Conservation (phyloP, 2,888 invertebrate genomes). For the Leistus spinibarbis region DNA sequence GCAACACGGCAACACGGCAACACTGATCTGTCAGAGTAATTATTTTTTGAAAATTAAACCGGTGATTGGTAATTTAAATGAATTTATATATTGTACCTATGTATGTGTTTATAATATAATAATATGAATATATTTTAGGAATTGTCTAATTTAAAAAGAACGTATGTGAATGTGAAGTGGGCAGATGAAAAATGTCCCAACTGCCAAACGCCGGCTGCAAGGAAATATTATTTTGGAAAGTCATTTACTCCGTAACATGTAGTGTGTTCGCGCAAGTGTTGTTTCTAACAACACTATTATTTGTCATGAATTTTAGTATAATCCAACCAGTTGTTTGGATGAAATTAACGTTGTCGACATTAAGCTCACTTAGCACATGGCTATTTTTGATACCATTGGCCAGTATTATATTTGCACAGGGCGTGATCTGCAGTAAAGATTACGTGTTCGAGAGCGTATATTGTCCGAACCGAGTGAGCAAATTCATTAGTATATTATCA, state of each 20-base stretch:
- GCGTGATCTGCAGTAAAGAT: constrained; percentile 73
- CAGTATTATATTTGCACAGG: constrained; percentile 70
- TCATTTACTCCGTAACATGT: constrained; percentile 58
- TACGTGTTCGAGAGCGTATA: constrained; percentile 68
- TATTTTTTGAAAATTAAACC: too few relatives aligned
- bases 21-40: too few relatives aligned
- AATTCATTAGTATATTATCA: constrained; percentile 67
- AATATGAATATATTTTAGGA: too few relatives aligned
- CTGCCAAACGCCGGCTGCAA: constrained; percentile 59
- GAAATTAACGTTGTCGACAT: constrained; percentile 62
- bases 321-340: constrained; percentile 72
- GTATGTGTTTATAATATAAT: too few relatives aligned
- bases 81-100: too few relatives aligned
- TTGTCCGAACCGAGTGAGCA: constrained; percentile 70
- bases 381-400: constrained; percentile 69
- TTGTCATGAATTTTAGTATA: constrained; percentile 66
- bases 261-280: constrained; percentile 54
- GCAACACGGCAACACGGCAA: too few relatives aligned
- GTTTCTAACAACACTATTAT: constrained; percentile 50
- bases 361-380: constrained; percentile 69
- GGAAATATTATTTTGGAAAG: constrained; percentile 64
- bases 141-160: too few relatives aligned
- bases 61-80: too few relatives aligned
- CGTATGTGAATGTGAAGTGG: too few relatives aligned
- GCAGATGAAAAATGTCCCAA: constrained; percentile 23